Evolutionary conservation across 2,797 vertebrate species (phyloP).

Genomic region (Neopelma chrysocephalum): DNA sequence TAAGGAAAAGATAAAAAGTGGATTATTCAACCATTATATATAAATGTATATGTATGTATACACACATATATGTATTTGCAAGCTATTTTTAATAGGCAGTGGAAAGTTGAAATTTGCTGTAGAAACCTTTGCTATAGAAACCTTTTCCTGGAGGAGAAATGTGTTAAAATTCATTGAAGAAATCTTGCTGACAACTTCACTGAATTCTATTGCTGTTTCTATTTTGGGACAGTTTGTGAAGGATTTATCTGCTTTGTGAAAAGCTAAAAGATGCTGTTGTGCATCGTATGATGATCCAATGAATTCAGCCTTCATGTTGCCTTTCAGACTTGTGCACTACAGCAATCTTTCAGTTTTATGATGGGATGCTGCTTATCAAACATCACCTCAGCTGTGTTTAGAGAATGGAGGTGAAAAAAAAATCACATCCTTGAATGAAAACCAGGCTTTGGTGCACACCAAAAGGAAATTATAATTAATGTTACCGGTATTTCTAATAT

Average conservation of each 20-base stretch:
- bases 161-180: slow-evolving; percentile 13
- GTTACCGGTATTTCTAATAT: not conserved
- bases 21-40: not conserved
- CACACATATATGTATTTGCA: not conserved
- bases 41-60: not conserved
- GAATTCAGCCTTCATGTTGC: not conserved
- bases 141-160: not conserved
- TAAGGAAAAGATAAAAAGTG: not conserved
- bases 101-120: not conserved
- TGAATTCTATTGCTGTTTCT: not conserved
- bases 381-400: not conserved
- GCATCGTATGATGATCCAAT: not conserved
- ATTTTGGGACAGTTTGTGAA: not conserved
- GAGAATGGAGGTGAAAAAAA: not conserved
- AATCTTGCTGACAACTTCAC: slow-evolving; percentile 31
- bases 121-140: not conserved
- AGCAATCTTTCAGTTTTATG: not conserved
- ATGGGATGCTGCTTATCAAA: not conserved
- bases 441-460: fast-evolving
- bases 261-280: not conserved
- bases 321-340: not conserved
- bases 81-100: not conserved
- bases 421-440: not conserved
- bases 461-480: not conserved
- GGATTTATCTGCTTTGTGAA: not conserved